Base-by-base conservation (phyloP, 2,797 vertebrate species). In the Tauraco hartlaubi region DNA sequence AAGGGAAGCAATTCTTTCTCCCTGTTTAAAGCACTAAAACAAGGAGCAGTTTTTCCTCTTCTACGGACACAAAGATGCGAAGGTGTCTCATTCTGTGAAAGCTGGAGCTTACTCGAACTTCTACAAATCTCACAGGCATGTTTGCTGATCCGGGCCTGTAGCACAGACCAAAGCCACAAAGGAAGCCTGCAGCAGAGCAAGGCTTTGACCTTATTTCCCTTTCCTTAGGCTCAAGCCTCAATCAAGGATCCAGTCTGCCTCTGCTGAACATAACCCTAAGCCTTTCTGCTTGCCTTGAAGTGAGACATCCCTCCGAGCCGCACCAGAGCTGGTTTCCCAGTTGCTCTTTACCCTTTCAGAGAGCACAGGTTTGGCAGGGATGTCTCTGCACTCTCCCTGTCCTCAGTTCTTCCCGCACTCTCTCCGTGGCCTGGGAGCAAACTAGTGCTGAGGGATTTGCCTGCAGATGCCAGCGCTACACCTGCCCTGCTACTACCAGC, bases 401-500 rank as follows among this genome's bases (percentile, higher is more conserved):
- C 92, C 90, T 81, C 64, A 23, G 37, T 10, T 82, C 71, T 64
- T 81, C 67, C 59, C 8, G 5, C 2, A 2, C 46, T 44, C 13
- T 31, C 61, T 88, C 66, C 5, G 0, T 69, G 90, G 71, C 31
- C 66, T 6, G 7, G 44, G 75, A 90, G 25, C 76, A 73, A 48
- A 61, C 43, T 17, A 25, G 54, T 58, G 48, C 79, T 74, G 21
- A 85, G 95, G 89, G 95, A 92, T 71, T 92, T 77, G 77, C 85
- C 77, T 79, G 85, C 74, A 68, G 78, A 84, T 0, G 1, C 94
- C 94, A 80, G 51, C 35, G 11, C 46, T 90, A 46, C 82, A 95
- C 96, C 96, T 95, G 86, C 49, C 74, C 92, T 80, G 54, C 71
- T 59, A 49, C 95, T 83, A 83, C 96, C 97, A 97, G 96, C 95